Percentiles rank a stretch among this genome's conserved stretches.
These are phyloP conservation scores for Sminthopsis crassicaudata DNA, from an alignment of 2,113 vertebrate species.

Conservation along the genomic window DNA sequence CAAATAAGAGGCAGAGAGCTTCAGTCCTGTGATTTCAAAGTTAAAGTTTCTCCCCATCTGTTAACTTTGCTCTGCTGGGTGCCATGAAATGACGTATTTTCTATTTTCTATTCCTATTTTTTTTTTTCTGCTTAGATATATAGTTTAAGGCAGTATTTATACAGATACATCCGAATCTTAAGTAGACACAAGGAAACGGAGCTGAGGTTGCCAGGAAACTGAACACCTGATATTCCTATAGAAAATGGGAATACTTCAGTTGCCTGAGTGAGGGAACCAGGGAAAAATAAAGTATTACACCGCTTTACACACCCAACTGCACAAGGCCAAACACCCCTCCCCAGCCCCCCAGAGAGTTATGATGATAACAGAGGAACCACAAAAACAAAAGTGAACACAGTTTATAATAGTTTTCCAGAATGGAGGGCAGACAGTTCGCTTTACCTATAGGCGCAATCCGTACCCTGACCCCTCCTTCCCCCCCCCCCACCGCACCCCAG, in stretches of 20 bases:
- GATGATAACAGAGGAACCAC: neutral
- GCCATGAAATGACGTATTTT: conserved; percentile 16
- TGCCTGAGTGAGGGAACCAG: neutral
- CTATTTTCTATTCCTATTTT: neutral
- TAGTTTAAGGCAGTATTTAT: neutral
- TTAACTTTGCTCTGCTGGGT: conserved; percentile 48
- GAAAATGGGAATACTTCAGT: neutral
- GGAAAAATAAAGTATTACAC: neutral
- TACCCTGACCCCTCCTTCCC: too few species aligned
- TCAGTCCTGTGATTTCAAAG: neutral
- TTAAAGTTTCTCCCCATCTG: conserved; percentile 24
- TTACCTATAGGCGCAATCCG: neutral
- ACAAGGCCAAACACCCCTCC: neutral
- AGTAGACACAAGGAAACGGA: neutral
- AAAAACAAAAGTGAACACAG: conserved; percentile 5
- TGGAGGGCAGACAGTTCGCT: neutral
- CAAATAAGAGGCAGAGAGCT: neutral
- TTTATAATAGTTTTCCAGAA: neutral
- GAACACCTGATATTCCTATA: neutral
- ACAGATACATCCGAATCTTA: conserved; percentile 10
- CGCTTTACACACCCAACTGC: neutral
- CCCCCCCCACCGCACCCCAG: accelerated
- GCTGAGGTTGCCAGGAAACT: neutral
- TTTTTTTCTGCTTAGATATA: conserved; percentile 13
- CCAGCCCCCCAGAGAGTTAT: neutral